phyloP scores from a whole-genome alignment of 2,888 invertebrate genomes.

The Lithosia quadra region DNA sequence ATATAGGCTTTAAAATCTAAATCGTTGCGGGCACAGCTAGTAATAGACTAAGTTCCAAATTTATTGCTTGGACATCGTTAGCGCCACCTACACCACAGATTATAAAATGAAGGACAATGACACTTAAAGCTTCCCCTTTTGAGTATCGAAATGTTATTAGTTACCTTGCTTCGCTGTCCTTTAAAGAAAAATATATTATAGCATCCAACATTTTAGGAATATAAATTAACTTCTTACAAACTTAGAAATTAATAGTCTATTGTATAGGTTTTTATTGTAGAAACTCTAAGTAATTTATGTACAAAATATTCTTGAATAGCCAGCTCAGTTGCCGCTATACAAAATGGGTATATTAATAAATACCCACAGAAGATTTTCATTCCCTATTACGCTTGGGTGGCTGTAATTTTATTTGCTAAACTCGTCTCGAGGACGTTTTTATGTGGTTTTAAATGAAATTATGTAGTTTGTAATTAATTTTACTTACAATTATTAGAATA shows the following conservation, averaged over 20 bases:
- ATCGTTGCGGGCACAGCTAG: too few relatives aligned
- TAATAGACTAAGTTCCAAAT: neutral
- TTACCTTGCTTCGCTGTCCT: neutral
- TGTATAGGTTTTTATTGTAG: constrained; percentile 10
- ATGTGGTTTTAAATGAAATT: neutral
- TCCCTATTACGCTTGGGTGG: constrained; percentile 5
- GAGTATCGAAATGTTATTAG: too few relatives aligned
- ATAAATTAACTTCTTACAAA: neutral
- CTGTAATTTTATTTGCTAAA: neutral
- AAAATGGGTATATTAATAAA: neutral
- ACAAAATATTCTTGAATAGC: constrained; percentile 1
- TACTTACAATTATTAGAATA: neutral
- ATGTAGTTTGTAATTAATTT: neutral
- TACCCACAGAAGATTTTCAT: constrained; percentile 4
- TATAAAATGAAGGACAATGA: neutral
- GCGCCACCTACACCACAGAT: neutral
- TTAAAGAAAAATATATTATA: neutral
- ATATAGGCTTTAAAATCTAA: too few relatives aligned
- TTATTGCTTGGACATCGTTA: neutral
- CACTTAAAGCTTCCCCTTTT: too few relatives aligned
- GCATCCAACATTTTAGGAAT: neutral
- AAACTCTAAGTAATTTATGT: neutral
- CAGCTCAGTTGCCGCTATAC: neutral
- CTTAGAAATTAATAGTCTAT: constrained; percentile 10
- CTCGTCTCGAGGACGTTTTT: neutral